These are phyloP conservation scores for Amphiprion percula DNA, from an alignment of 2,113 vertebrate genomes.

Conservation along the genomic window DNA sequence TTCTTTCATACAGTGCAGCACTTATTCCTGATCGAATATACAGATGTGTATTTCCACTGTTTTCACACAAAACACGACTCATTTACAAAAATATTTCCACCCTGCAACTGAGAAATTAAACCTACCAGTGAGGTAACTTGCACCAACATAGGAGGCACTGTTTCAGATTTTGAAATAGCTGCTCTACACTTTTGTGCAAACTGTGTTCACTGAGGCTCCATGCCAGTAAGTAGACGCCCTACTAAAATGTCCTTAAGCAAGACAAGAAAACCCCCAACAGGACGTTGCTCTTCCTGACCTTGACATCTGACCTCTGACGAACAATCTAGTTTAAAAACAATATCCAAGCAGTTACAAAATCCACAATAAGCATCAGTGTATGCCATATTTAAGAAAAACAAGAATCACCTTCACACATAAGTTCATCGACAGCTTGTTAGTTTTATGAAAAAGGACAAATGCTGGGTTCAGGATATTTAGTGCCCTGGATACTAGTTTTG, in stretches of 20 bases:
- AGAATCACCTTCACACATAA: neutral
- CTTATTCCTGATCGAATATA: neutral
- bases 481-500: slow-evolving; percentile 50
- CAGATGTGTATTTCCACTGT: neutral
- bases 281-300: neutral
- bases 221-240: slow-evolving; percentile 4
- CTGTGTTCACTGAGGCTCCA: neutral
- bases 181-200: neutral
- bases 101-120: slow-evolving; percentile 5
- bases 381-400: slow-evolving; percentile 1
- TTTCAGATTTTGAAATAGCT: slow-evolving; percentile 25
- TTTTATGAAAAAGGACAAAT: slow-evolving; percentile 37
- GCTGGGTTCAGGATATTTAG: slow-evolving; percentile 55
- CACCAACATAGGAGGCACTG: slow-evolving; percentile 6
- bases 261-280: slow-evolving; percentile 1
- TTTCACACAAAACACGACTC: slow-evolving; percentile 22
- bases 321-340: neutral
- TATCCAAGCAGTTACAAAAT: slow-evolving; percentile 1
- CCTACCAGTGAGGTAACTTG: slow-evolving; percentile 9
- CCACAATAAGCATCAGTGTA: neutral
- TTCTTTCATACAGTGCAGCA: neutral
- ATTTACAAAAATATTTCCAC: slow-evolving; percentile 27
- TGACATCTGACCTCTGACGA: slow-evolving; percentile 12
- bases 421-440: slow-evolving; percentile 24
- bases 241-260: slow-evolving; percentile 9